These are phyloP conservation scores for Sarcophaga carnaria DNA, from an alignment of 2,888 invertebrate species.

Conservation along the genomic window DNA sequence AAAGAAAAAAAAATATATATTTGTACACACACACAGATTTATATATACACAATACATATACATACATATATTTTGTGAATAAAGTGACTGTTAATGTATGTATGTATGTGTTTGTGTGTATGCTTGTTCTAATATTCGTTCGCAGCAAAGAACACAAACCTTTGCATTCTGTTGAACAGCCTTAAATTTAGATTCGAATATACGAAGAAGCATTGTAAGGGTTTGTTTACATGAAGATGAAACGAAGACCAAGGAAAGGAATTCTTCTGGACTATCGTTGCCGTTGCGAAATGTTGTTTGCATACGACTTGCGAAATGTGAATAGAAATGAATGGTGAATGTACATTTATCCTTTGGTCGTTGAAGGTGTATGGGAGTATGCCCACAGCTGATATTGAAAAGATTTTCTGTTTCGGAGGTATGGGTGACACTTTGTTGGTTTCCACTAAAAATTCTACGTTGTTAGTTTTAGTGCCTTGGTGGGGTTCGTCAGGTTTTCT, in stretches of 20 bases:
- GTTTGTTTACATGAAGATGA: slow-evolving; percentile 72
- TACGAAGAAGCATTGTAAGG: slow-evolving; percentile 73
- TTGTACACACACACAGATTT: slow-evolving; percentile 18
- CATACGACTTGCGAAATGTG: slow-evolving; percentile 81
- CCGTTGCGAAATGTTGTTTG: slow-evolving; percentile 80
- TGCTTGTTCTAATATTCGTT: slow-evolving; percentile 70
- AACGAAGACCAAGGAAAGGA: slow-evolving; percentile 73
- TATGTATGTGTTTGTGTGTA: slow-evolving; percentile 11
- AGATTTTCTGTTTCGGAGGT: slow-evolving; percentile 31
- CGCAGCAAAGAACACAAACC: slow-evolving; percentile 47
- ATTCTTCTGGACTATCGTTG: slow-evolving; percentile 73
- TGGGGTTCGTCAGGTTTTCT: slow-evolving; percentile 30
- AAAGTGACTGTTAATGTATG: neutral
- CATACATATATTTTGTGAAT: neutral
- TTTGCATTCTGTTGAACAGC: slow-evolving; percentile 42
- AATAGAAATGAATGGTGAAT: slow-evolving; percentile 72
- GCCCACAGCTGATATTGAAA: neutral
- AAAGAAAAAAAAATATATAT: neutral
- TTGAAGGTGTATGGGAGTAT: slow-evolving; percentile 34
- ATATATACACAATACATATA: slow-evolving; percentile 29
- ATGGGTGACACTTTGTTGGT: slow-evolving; percentile 51
- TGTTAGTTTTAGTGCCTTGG: slow-evolving; percentile 44
- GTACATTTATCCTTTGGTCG: slow-evolving; percentile 21
- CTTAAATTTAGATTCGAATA: slow-evolving; percentile 66
- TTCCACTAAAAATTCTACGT: slow-evolving; percentile 50